A percentile compares a stretch with the other conserved stretches of the same genome.
Conservation (phyloP, 2,797 vertebrate genomes). For the Remorina albescens region DNA sequence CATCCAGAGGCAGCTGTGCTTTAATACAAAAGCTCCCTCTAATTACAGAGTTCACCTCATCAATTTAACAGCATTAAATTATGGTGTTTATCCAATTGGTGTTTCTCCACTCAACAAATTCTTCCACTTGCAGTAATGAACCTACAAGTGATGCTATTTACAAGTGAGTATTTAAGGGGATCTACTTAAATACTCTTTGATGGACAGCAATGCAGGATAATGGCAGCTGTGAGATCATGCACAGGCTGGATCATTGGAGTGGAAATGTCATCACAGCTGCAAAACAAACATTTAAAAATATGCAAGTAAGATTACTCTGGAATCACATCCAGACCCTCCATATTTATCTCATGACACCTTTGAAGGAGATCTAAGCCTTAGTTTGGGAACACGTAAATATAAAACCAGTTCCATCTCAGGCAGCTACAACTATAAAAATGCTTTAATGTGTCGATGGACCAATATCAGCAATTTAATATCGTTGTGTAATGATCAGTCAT, state of each 20-base stretch:
- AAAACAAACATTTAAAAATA: background rate
- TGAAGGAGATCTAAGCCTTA: background rate
- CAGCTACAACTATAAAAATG: background rate
- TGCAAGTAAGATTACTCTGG: background rate
- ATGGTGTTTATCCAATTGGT: conserved; percentile 7
- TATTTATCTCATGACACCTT: background rate
- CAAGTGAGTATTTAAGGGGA: background rate
- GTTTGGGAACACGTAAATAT: background rate
- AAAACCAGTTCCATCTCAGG: background rate
- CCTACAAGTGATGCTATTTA: background rate
- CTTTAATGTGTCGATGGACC: background rate
- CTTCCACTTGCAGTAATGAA: background rate
- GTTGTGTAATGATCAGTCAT: background rate
- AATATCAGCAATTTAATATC: background rate
- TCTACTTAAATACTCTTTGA: background rate
- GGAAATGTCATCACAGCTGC: background rate
- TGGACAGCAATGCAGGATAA: background rate
- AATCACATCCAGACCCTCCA: background rate
- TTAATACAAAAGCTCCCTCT: background rate
- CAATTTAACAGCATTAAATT: conserved; percentile 2
- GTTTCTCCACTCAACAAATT: background rate
- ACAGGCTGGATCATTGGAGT: background rate
- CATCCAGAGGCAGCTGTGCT: background rate
- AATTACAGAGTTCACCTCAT: background rate
- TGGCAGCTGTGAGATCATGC: background rate